Base-by-base conservation (phyloP, 2,113 vertebrate species). In the Eulemur macaco region DNA sequence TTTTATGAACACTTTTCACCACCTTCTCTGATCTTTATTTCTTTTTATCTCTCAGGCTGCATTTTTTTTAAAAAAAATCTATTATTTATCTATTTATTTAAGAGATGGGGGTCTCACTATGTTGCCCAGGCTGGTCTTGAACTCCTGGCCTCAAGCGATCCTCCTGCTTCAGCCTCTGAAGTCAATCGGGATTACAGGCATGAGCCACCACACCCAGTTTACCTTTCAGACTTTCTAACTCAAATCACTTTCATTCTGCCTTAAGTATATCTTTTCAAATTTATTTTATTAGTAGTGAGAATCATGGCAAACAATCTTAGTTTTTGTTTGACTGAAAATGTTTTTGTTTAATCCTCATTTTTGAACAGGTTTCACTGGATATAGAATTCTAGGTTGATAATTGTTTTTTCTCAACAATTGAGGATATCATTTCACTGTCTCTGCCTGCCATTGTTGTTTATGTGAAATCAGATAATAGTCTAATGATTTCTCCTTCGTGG, bases 381-480 rank as follows among this genome's bases (percentile, higher is more conserved):
- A 17, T 45, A 86, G 88, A 92, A 71, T 86, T 90, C 58, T 82
- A 87, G 20, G 21, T 29, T 45, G 37, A 69, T 76, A 10, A 93
- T 21, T 76, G 34, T 87, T 94, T 88, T 91, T 45, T 91, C 71
- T 96, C 66, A 77, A 76, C 60, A 85, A n/a, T 1, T 15, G 31
- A 76, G 68, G 23, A 52, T 45, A 31, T 12, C 9, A 34, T 56
- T 68, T 52, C 45, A 76, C 50, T 39, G 23, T 50, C 29, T 89
- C 81, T 84, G 25, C 21, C 47, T 94, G 82, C 91, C 86, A 39
- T 13, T 85, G 74, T 17, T 91, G 42, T 85, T 85, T 47, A 21
- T 66, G 21, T 80, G 50, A 96, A 93, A 87, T 93, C 85, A 94
- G 64, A 80, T 69, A 71, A 80, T 37, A 93, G 21, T 77, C 34